These are phyloP conservation scores for Sphenodon punctatus DNA, from an alignment of 2,797 vertebrate genomes.

Conservation along the genomic window DNA sequence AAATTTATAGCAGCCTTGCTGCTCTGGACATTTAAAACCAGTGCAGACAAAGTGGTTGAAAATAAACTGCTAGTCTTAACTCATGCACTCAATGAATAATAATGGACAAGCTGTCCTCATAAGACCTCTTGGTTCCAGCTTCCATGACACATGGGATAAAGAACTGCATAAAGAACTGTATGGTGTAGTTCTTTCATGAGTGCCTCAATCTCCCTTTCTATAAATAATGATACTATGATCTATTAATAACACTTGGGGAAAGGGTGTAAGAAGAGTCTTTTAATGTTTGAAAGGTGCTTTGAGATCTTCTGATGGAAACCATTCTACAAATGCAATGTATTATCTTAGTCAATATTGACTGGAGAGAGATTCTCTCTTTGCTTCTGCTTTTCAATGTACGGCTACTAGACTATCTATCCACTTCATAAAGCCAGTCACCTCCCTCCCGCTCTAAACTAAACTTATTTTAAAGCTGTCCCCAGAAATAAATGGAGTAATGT, in stretches of 20 bases:
- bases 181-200: background rate
- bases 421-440: no score
- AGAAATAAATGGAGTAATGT: background rate
- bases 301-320: background rate
- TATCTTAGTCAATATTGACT: background rate
- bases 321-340: background rate
- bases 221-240: no score
- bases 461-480: background rate
- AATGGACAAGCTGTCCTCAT: background rate
- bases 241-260: no score
- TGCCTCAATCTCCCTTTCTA: no score
- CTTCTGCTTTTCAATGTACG: background rate
- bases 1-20: background rate
- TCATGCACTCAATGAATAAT: rapidly evolving
- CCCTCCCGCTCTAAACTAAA: background rate
- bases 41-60: background rate
- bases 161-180: no score
- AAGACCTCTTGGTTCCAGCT: background rate
- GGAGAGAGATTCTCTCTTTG: background rate
- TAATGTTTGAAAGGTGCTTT: no score
- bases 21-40: background rate
- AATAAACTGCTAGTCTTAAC: background rate
- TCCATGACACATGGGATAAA: no score
- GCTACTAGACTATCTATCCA: background rate
- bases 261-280: no score